phyloP scores from a whole-genome alignment of 2,888 invertebrate species.

The Erebia aethiops region DNA sequence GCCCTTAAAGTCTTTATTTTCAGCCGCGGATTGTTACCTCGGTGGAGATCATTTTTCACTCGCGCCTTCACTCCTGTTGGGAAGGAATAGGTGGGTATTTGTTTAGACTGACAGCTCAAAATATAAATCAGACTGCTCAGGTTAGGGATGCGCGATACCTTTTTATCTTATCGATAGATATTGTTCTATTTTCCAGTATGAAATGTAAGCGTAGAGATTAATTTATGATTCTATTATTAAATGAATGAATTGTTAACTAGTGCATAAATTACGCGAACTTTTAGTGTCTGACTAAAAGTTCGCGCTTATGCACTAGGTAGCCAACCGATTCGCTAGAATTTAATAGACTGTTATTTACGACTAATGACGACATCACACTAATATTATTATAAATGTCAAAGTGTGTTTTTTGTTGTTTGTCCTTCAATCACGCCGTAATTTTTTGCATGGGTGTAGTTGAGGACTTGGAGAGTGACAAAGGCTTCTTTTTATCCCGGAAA shows the following conservation, averaged over 20 bases:
- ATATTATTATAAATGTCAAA: too few species aligned
- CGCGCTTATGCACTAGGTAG: too few species aligned
- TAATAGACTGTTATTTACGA: too few species aligned
- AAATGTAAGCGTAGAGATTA: background rate
- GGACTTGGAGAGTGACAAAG: too few species aligned
- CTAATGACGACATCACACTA: too few species aligned
- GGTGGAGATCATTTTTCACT: constrained; percentile 61
- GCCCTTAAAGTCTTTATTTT: constrained; percentile 11
- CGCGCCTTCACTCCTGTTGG: constrained; percentile 31
- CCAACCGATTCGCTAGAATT: background rate
- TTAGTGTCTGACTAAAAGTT: too few species aligned
- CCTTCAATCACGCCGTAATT: too few species aligned
- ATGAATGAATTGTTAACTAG: background rate
- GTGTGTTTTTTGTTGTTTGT: too few species aligned
- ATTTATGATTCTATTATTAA: background rate
- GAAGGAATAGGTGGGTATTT: constrained; percentile 51
- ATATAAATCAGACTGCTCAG: constrained; percentile 57
- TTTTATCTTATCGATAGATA: background rate
- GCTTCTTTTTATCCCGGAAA: too few species aligned
- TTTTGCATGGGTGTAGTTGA: too few species aligned
- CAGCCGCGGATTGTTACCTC: constrained; percentile 36
- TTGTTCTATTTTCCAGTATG: too few species aligned
- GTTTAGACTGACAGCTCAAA: constrained; percentile 56
- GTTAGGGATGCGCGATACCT: background rate
- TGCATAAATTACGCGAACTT: too few species aligned